Evolutionary conservation across 2,888 invertebrate species (phyloP).

Genomic region (Formica aserva): DNA sequence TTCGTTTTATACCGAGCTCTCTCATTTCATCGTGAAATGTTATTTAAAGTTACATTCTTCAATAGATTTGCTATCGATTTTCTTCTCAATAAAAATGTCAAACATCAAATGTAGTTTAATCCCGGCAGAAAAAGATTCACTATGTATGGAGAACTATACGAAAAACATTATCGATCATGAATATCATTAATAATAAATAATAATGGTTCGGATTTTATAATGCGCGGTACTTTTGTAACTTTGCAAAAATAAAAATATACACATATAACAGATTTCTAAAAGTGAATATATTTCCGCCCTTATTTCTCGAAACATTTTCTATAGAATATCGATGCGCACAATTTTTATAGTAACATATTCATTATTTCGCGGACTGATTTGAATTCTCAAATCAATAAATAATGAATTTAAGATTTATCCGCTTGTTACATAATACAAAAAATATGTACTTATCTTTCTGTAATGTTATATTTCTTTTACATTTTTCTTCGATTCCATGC

Average conservation of each 20-base stretch:
- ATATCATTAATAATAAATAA: neutral
- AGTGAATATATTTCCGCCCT: conserved; percentile 28
- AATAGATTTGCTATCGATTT: neutral
- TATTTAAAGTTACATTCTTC: neutral
- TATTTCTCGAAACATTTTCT: neutral
- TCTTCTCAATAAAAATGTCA: neutral
- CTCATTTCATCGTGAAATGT: neutral
- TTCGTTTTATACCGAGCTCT: neutral
- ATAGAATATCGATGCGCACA: conserved; percentile 38
- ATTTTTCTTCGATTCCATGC: conserved; percentile 4
- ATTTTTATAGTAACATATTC: conserved; percentile 52
- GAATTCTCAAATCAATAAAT: conserved; percentile 42
- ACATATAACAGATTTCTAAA: conserved; percentile 6
- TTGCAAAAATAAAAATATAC: neutral
- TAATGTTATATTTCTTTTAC: neutral
- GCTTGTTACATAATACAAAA: conserved; percentile 47
- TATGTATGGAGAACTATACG: neutral
- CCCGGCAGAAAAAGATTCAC: neutral
- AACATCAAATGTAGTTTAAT: neutral
- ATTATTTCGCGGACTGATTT: conserved; percentile 51
- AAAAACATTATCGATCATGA: neutral
- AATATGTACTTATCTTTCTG: conserved; percentile 21
- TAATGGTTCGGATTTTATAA: neutral
- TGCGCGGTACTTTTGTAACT: neutral
- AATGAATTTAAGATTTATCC: conserved; percentile 57